Evolutionary conservation across 2,888 invertebrate genomes (phyloP), one percentile per base, ranked within the genome.

Genomic region (Anorthoa munda): DNA sequence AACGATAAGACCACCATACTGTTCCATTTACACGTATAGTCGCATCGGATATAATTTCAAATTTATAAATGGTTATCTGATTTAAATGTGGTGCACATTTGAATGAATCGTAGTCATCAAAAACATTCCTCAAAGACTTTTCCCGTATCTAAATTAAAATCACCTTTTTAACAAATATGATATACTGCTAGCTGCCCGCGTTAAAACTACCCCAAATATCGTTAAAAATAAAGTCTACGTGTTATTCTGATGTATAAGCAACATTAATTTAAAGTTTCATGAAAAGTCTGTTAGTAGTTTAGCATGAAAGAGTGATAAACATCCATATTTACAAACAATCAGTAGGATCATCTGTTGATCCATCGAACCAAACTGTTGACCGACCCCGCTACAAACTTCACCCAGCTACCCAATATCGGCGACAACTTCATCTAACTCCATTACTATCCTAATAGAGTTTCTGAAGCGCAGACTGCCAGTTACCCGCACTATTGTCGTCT

Each of bases 401-500:
- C 2, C 2, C 26, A 58, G 58, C 31, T 68, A 58, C 31, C 53
- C 26, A 60, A 65, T 58, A 68, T 63, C 31, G 53, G 58, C 67
- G 58, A 51, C 46, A 51, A 67, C 51, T 72, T 83, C 48, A 68
- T 39, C 26, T 72, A 83, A 80, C 73, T 79, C 17, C 45, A 58
- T 80, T 72, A 61, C 15, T 45, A 63, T 55, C n/a, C 18, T 66
- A 72, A 82, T 64, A 56, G 23, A 82, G 60, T 83, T 72, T 48
- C 55, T 56, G 48, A 15, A 67, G 73, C 71, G 59, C 66, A 74
- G 67, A 68, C 73, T 50, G 65, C 53, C 64, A 72, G 79, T 79
- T 73, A 76, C 50, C 66, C 59, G 46, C 50, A 60, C 66, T 66
- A 73, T 79, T 86, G 81, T 83, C 70, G 48, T 67, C 53, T 68